phyloP scores from a whole-genome alignment of 2,888 invertebrate species.

The Netelia fuscicornis region DNA sequence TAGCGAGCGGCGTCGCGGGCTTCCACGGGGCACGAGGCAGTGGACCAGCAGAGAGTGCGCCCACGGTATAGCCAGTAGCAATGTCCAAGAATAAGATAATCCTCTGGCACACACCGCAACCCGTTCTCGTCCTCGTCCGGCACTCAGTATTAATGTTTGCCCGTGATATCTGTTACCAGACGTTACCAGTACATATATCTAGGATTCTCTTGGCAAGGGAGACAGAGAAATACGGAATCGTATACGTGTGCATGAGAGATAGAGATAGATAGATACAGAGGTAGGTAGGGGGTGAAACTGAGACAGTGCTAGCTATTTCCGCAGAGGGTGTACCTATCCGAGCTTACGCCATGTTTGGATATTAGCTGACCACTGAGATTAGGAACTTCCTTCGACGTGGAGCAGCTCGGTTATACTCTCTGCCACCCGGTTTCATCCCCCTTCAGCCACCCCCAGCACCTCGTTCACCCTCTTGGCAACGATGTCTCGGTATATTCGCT shows the following conservation, averaged over 20 bases:
- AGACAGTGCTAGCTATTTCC: slow-evolving; percentile 67
- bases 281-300: slow-evolving; percentile 43
- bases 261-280: slow-evolving; percentile 25
- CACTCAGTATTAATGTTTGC: slow-evolving; percentile 84
- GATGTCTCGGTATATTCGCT: slow-evolving; percentile 70
- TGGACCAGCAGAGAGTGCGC: slow-evolving; percentile 42
- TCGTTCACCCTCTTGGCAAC: slow-evolving; percentile 49
- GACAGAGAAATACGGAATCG: slow-evolving; percentile 22
- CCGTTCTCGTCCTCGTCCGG: slow-evolving; percentile 65
- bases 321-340: slow-evolving; percentile 76
- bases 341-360: slow-evolving; percentile 80
- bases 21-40: slow-evolving; percentile 59
- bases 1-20: slow-evolving; percentile 60
- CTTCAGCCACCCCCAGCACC: slow-evolving; percentile 18
- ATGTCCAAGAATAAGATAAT: slow-evolving; percentile 83
- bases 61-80: slow-evolving; percentile 69
- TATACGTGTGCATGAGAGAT: not conserved
- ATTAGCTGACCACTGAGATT: slow-evolving; percentile 83
- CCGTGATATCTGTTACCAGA: slow-evolving; percentile 83
- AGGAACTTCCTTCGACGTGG: slow-evolving; percentile 80
- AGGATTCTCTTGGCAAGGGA: slow-evolving; percentile 48
- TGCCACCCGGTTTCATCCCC: slow-evolving; percentile 74
- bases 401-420: slow-evolving; percentile 69
- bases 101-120: slow-evolving; percentile 79
- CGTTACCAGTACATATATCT: slow-evolving; percentile 76